Percentiles rank a stretch among this genome's conserved stretches.
phyloP scores from a whole-genome alignment of 2,888 invertebrate species.

The Nomada goodeniana region DNA sequence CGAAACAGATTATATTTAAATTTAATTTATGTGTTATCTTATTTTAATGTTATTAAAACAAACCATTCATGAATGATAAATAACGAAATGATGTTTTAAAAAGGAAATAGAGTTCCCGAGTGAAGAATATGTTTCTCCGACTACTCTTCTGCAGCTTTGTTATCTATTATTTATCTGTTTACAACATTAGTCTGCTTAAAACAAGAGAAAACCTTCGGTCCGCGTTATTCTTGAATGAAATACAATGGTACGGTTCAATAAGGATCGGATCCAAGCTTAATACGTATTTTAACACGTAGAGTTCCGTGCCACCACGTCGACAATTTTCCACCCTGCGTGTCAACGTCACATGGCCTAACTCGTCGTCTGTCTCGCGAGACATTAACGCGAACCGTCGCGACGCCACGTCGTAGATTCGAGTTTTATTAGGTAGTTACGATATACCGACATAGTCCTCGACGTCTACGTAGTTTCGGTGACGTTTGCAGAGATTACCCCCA shows the following conservation, averaged over 20 bases:
- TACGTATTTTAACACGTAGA: neutral
- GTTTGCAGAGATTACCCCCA: conserved; percentile 27
- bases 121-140: no score
- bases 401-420: conserved; percentile 48
- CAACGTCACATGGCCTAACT: conserved; percentile 26
- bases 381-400: conserved; percentile 32
- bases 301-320: neutral
- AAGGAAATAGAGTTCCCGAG: no score
- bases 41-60: no score
- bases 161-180: no score
- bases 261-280: neutral
- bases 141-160: no score
- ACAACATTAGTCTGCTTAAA: neutral
- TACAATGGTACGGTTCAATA: neutral
- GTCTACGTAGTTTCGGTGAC: conserved; percentile 35
- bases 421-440: conserved; percentile 57
- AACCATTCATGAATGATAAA: no score
- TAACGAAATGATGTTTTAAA: no score
- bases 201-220: neutral
- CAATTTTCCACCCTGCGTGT: conserved; percentile 27
- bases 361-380: conserved; percentile 30
- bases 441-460: conserved; percentile 29
- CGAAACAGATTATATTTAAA: no score
- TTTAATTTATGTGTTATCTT: no score
- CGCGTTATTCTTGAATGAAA: neutral